These are phyloP conservation scores for Euschistus heros DNA, from an alignment of 1,140 invertebrate species.

Conservation along the genomic window DNA sequence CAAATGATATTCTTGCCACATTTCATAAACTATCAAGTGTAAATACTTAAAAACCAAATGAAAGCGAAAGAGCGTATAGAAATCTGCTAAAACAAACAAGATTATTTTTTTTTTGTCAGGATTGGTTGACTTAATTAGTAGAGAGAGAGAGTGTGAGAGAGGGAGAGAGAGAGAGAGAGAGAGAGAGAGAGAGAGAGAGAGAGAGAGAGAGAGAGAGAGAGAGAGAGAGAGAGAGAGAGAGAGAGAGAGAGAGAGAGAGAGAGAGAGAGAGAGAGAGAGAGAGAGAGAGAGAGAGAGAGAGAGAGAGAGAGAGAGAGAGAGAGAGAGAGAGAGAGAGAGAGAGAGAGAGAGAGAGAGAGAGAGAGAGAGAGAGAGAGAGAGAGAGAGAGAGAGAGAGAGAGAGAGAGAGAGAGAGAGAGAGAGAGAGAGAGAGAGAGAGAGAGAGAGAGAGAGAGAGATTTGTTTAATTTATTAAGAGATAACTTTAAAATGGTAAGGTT, in stretches of 20 bases:
- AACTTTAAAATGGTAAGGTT: too few species aligned
- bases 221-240: conserved; percentile 5
- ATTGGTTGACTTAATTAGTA: too few species aligned
- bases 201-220: neutral
- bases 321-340: conserved; percentile 13
- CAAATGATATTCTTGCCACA: too few species aligned
- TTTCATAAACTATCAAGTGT: too few species aligned
- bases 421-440: conserved; percentile 11
- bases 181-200: conserved; percentile 7
- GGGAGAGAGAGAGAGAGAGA: conserved; percentile 13
- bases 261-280: neutral
- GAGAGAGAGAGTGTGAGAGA: neutral
- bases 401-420: conserved; percentile 1
- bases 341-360: neutral
- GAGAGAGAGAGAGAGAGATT: too few species aligned
- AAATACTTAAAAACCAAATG: too few species aligned
- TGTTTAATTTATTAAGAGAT: too few species aligned
- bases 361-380: neutral
- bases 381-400: neutral
- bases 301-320: neutral
- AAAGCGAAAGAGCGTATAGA: too few species aligned
- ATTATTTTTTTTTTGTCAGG: too few species aligned
- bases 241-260: conserved; percentile 6
- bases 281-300: conserved; percentile 3
- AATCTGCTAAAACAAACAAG: too few species aligned